These are phyloP conservation scores for Candoia aspera DNA, from an alignment of 2,113 vertebrate genomes.

Conservation along the genomic window DNA sequence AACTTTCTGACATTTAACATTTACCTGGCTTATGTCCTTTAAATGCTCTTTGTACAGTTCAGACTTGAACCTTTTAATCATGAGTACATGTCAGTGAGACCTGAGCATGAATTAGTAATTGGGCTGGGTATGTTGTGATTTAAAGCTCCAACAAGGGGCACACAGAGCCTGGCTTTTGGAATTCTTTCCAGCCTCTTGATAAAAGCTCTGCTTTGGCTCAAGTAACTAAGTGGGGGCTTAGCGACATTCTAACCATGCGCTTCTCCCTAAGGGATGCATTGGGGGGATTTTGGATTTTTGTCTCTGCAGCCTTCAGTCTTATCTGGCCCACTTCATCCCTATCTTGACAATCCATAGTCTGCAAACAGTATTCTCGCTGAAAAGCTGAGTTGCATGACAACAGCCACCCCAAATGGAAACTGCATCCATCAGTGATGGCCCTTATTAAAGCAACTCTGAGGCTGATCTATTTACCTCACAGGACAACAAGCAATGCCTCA, in stretches of 20 bases:
- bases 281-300: background rate
- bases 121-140: background rate
- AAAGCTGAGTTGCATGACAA: background rate
- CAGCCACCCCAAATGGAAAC: background rate
- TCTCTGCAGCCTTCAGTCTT: background rate
- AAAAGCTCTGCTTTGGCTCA: background rate
- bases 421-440: background rate
- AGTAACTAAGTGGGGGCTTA: background rate
- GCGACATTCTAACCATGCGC: background rate
- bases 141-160: background rate
- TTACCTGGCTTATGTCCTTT: background rate
- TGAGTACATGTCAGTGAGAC: background rate
- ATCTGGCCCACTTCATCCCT: background rate
- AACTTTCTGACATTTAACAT: background rate
- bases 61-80: background rate
- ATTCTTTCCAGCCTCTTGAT: background rate
- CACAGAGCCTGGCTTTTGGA: background rate
- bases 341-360: background rate
- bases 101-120: background rate
- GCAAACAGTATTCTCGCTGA: background rate
- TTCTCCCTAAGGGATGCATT: background rate
- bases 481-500: background rate
- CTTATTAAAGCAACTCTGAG: background rate
- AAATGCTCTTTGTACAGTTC: background rate
- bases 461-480: background rate